Evolutionary conservation across 2,797 vertebrate genomes (phyloP).

Genomic region (Bradypodion ventrale): DNA sequence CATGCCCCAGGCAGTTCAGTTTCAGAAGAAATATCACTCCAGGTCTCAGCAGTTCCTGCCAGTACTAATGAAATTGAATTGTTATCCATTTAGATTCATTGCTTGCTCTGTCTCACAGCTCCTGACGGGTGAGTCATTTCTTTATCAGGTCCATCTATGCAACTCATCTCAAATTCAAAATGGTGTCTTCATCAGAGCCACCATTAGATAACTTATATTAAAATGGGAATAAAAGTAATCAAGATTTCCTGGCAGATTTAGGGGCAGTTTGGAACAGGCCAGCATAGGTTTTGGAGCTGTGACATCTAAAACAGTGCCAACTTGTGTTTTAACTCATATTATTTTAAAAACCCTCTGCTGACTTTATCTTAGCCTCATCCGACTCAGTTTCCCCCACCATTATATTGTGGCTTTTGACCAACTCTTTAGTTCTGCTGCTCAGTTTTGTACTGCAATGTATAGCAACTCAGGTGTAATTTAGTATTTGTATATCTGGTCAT

Average conservation of each 20-base stretch:
- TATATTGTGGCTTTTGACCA: not conserved
- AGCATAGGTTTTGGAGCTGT: not conserved
- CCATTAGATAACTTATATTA: not conserved
- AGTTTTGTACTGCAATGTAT: not conserved
- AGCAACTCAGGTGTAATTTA: not conserved
- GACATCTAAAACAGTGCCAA: not conserved
- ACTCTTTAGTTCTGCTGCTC: not conserved
- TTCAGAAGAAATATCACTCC: not conserved
- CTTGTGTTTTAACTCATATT: no score
- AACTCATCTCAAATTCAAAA: not conserved
- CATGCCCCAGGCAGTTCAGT: not conserved
- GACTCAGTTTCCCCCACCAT: not conserved
- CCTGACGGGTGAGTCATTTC: not conserved
- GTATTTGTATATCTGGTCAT: not conserved
- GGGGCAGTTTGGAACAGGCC: not conserved
- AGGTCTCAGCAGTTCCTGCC: not conserved
- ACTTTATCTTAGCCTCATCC: not conserved
- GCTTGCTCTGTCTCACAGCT: not conserved
- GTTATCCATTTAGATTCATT: not conserved
- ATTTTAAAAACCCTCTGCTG: no score
- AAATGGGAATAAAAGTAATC: not conserved
- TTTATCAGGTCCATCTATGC: not conserved
- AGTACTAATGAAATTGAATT: not conserved
- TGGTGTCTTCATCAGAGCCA: not conserved
- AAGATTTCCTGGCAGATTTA: not conserved